phyloP scores from a whole-genome alignment of 1,140 invertebrate species.

The Choristoneura fumiferana region DNA sequence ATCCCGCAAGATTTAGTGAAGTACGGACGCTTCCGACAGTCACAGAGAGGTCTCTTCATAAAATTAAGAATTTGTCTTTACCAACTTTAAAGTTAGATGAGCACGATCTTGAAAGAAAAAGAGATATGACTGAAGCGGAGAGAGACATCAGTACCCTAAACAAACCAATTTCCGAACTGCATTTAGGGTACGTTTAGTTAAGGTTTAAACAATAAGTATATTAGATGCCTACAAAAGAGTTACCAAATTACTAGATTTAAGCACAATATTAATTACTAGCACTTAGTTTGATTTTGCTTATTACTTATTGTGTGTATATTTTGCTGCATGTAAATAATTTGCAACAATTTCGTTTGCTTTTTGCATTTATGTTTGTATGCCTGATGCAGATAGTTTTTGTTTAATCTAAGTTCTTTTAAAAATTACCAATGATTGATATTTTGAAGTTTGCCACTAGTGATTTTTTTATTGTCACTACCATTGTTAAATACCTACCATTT shows the following conservation, averaged over 20 bases:
- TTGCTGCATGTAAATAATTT: constrained; percentile 25
- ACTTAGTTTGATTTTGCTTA: constrained; percentile 19
- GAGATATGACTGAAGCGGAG: constrained; percentile 52
- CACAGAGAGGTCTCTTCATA: constrained; percentile 52
- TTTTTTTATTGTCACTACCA: constrained; percentile 30
- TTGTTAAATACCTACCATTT: constrained; percentile 60
- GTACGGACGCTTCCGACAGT: constrained; percentile 52
- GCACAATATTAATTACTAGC: constrained; percentile 20
- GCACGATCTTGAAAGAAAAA: constrained; percentile 47
- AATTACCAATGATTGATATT: background rate
- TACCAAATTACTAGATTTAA: constrained; percentile 21
- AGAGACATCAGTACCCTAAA: constrained; percentile 45
- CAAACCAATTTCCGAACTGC: constrained; percentile 81
- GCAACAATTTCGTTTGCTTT: background rate
- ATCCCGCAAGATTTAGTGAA: constrained; percentile 49
- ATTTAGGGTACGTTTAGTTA: constrained; percentile 83
- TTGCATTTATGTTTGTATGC: constrained; percentile 5
- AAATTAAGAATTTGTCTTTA: constrained; percentile 62
- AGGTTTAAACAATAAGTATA: constrained; percentile 12
- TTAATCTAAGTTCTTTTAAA: background rate
- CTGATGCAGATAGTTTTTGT: background rate
- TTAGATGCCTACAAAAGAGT: constrained; percentile 20
- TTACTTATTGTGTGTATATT: constrained; percentile 25
- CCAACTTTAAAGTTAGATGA: constrained; percentile 68
- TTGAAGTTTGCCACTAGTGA: background rate